Conservation (phyloP, 2,113 vertebrate genomes). For the Actinemys pallida region DNA sequence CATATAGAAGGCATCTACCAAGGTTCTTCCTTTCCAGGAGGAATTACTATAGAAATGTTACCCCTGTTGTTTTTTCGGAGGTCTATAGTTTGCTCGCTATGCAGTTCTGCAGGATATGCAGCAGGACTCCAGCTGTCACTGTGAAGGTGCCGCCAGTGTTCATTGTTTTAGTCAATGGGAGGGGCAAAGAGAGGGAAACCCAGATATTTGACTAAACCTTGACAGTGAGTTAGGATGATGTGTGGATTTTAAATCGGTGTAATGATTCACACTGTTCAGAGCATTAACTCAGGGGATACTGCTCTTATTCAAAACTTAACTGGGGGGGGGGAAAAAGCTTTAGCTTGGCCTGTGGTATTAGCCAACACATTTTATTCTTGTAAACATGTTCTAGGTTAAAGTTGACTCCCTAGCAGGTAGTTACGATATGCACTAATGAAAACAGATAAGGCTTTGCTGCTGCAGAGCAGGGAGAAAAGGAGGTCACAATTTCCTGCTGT, state of each 20-base stretch:
- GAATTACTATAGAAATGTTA: background rate
- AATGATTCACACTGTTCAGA: background rate
- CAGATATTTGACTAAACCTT: background rate
- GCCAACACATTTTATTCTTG: background rate
- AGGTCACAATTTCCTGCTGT: background rate
- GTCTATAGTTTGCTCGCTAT: rapidly evolving
- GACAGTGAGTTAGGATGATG: background rate
- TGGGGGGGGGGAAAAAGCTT: background rate
- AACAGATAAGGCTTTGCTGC: background rate
- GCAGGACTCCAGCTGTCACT: background rate
- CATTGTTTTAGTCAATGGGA: background rate
- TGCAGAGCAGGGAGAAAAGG: background rate
- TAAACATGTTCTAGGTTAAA: slow-evolving; percentile 32
- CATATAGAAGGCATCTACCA: background rate
- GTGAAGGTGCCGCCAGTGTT: rapidly evolving
- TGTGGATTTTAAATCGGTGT: background rate
- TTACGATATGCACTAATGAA: background rate
- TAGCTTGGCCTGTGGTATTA: background rate
- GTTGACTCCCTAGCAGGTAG: background rate
- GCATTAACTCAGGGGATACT: background rate
- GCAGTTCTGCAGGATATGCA: rapidly evolving
- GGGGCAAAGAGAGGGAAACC: background rate
- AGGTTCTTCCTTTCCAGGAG: background rate
- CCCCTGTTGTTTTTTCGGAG: background rate
- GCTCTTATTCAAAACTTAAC: background rate